Percentiles rank a stretch among this genome's conserved stretches.
Conservation (phyloP, 1,140 invertebrate species). For the Anadara kagoshimensis region DNA sequence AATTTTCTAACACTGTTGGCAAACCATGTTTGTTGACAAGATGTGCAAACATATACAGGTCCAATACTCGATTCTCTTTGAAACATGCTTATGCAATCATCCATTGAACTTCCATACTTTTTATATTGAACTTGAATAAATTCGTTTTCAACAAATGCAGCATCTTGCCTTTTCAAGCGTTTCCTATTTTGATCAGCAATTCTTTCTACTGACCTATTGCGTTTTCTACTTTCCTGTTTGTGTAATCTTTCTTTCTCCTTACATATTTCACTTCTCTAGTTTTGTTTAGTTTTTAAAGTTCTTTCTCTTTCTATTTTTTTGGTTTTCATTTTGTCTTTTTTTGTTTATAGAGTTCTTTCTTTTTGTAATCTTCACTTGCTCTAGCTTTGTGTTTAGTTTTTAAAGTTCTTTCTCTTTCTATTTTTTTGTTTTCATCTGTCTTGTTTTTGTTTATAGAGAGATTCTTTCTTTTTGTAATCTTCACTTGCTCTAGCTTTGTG, state of each 20-base stretch:
- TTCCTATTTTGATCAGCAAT: not conserved
- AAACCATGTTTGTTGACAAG: conserved; percentile 36
- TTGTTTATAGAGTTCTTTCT: not conserved
- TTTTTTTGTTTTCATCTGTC: not conserved
- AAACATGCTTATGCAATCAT: not conserved
- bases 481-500: not conserved
- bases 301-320: not conserved
- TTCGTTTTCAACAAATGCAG: not conserved
- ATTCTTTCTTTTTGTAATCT: not conserved
- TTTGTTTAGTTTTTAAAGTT: not conserved
- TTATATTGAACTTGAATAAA: not conserved
- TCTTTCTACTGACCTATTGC: not conserved
- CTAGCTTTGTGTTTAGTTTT: not conserved
- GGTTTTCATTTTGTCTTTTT: not conserved
- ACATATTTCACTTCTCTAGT: not conserved
- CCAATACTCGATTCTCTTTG: not conserved
- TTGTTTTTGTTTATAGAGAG: not conserved
- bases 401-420: not conserved
- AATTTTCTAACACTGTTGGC: not conserved
- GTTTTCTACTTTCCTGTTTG: not conserved
- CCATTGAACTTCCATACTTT: not conserved
- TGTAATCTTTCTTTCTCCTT: conserved; percentile 10
- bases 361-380: not conserved
- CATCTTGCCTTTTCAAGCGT: not conserved
- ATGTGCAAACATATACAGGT: conserved; percentile 10